These are phyloP conservation scores for Dinomys branickii DNA, from an alignment of 2,113 vertebrate genomes.

Conservation along the genomic window DNA sequence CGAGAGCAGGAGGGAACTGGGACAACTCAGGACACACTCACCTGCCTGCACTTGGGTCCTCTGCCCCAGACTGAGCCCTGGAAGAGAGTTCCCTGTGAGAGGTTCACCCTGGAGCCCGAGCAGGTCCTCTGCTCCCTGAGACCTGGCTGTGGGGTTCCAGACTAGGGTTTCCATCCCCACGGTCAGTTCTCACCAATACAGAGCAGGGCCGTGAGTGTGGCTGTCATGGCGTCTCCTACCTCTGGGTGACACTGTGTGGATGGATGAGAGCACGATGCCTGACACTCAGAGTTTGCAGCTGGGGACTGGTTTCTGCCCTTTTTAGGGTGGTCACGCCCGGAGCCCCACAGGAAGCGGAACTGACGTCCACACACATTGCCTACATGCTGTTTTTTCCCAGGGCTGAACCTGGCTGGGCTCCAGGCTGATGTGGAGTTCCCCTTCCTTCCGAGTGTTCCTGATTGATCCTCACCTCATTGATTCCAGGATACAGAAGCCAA, in stretches of 20 bases:
- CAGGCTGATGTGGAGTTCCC: too few relatives aligned
- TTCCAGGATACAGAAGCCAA: not conserved
- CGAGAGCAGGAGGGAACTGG: not conserved
- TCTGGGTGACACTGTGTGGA: accelerated
- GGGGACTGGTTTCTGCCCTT: not conserved
- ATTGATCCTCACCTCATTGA: not conserved
- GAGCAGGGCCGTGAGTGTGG: accelerated
- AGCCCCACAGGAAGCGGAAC: not conserved
- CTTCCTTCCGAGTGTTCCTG: too few relatives aligned
- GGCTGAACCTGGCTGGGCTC: not conserved
- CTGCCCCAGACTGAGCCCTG: not conserved
- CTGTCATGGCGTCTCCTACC: not conserved
- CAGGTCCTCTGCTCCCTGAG: not conserved
- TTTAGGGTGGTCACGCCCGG: accelerated
- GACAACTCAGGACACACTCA: not conserved
- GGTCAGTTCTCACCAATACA: not conserved
- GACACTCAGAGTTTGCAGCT: not conserved
- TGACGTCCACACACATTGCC: accelerated
- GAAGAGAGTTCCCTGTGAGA: not conserved
- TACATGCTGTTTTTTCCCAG: not conserved
- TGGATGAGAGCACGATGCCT: accelerated
- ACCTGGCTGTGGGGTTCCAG: not conserved
- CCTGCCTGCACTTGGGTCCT: not conserved
- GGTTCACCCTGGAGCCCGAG: not conserved
- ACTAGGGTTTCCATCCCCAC: accelerated